Conservation (phyloP, 2,888 invertebrate species). For the Charanyca ferruginea region DNA sequence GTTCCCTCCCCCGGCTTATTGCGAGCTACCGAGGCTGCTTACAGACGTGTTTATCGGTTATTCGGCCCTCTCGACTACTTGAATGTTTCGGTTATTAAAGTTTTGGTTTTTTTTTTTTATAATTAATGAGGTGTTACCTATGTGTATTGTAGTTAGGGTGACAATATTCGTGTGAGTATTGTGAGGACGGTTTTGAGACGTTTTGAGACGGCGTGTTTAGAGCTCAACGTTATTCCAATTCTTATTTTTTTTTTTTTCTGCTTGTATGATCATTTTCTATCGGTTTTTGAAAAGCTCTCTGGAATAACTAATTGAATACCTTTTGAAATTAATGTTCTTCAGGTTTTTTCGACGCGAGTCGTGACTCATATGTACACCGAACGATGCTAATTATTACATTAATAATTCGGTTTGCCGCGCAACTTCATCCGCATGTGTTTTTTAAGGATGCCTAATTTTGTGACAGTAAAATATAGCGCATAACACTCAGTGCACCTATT, state of each 20-base stretch:
- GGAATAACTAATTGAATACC: no score
- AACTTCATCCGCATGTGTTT: no score
- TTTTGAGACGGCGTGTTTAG: background rate
- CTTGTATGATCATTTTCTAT: no score
- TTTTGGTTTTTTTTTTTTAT: slow-evolving; percentile 8
- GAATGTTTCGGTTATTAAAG: slow-evolving; percentile 26
- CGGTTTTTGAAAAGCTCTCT: no score
- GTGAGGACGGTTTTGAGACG: background rate
- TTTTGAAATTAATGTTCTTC: no score
- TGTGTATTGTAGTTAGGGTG: background rate
- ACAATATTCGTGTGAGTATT: background rate
- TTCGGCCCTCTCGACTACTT: slow-evolving; percentile 21
- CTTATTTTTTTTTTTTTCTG: background rate
- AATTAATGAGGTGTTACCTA: slow-evolving; percentile 12
- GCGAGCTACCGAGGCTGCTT: slow-evolving; percentile 56
- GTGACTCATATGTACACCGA: no score
- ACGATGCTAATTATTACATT: no score
- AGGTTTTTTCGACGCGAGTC: no score
- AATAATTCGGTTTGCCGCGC: no score
- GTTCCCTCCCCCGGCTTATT: slow-evolving; percentile 64
- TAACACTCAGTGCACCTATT: no score
- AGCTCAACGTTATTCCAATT: background rate
- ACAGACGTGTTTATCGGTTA: slow-evolving; percentile 46
- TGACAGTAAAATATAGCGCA: no score
- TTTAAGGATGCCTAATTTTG: no score